These are phyloP conservation scores for Drosophila merina DNA, from an alignment of 2,888 invertebrate genomes.

Conservation along the genomic window DNA sequence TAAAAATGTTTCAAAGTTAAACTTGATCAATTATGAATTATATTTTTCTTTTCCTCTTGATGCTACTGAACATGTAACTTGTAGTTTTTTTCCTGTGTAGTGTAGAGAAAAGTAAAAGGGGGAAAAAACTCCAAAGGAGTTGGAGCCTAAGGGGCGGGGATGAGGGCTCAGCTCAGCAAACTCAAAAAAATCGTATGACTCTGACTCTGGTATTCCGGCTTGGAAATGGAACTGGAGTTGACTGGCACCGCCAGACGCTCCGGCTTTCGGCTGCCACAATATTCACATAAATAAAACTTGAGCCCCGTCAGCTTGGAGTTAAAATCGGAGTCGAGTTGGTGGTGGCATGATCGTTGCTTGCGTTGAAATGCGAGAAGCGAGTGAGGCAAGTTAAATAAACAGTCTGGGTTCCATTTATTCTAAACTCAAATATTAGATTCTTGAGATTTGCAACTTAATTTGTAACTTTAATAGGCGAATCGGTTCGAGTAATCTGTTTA, in stretches of 20 bases:
- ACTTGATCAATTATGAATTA: no score
- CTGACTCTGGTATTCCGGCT: slow-evolving; percentile 29
- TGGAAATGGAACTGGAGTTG: slow-evolving; percentile 36
- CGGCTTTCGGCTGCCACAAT: slow-evolving; percentile 26
- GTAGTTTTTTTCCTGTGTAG: not conserved
- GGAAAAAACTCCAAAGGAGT: not conserved
- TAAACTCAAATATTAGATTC: not conserved
- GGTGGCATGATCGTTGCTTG: slow-evolving; percentile 53
- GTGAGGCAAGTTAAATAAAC: slow-evolving; percentile 21
- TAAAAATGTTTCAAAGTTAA: no score
- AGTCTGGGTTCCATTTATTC: not conserved
- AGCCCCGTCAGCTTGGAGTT: slow-evolving; percentile 7
- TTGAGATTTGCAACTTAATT: not conserved
- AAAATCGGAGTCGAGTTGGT: slow-evolving; percentile 23
- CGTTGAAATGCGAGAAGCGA: slow-evolving; percentile 50
- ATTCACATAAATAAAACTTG: slow-evolving; percentile 45
- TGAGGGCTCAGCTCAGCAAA: slow-evolving; percentile 16
- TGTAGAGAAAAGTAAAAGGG: slow-evolving; percentile 47
- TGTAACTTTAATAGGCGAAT: not conserved
- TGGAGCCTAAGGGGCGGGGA: not conserved
- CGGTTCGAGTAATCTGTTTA: no score
- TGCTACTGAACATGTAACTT: no score
- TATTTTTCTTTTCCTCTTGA: no score
- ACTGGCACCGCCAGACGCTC: slow-evolving; percentile 48
- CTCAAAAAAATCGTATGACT: slow-evolving; percentile 34